Percentiles rank a stretch among this genome's conserved stretches.
Evolutionary conservation across 2,113 vertebrate genomes (phyloP).

Genomic region (Solea solea): DNA sequence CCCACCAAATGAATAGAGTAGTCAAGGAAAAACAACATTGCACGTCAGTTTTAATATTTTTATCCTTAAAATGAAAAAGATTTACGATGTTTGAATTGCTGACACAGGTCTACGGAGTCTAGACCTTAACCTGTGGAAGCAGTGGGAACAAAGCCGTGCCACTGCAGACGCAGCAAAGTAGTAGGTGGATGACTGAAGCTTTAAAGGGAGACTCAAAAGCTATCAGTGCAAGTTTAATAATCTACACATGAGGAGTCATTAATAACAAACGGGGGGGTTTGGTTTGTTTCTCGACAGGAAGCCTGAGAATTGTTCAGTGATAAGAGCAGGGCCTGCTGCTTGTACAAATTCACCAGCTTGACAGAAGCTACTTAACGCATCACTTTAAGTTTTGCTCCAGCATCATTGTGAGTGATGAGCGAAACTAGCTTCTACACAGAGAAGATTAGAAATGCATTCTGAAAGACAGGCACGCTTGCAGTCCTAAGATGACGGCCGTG

Average conservation of each 20-base stretch:
- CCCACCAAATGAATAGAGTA: constrained; percentile 26
- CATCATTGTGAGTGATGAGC: constrained; percentile 13
- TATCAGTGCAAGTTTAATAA: constrained; percentile 43
- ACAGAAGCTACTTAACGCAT: constrained; percentile 31
- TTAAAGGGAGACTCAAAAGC: constrained; percentile 28
- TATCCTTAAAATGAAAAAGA: constrained; percentile 33
- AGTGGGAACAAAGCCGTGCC: not conserved
- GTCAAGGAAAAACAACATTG: constrained; percentile 17
- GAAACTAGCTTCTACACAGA: not conserved
- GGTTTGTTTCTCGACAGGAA: constrained; percentile 42
- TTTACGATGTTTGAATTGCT: constrained; percentile 33
- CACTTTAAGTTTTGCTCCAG: constrained; percentile 35
- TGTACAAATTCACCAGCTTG: constrained; percentile 32
- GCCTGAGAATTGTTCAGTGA: constrained; percentile 46
- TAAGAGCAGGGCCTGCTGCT: constrained; percentile 46
- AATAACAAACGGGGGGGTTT: constrained; percentile 42
- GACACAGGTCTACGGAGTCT: constrained; percentile 34
- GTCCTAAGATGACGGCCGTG: constrained; percentile 3
- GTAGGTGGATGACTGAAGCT: constrained; percentile 4
- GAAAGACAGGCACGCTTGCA: constrained; percentile 25
- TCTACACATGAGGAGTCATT: constrained; percentile 47
- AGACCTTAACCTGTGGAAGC: not conserved
- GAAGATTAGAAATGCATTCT: not conserved
- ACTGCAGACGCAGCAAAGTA: not conserved
- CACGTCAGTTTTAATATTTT: constrained; percentile 34